A percentile compares a stretch with the other conserved stretches of the same genome.
phyloP scores from a whole-genome alignment of 2,797 vertebrate species.

The Sciaenops ocellatus region DNA sequence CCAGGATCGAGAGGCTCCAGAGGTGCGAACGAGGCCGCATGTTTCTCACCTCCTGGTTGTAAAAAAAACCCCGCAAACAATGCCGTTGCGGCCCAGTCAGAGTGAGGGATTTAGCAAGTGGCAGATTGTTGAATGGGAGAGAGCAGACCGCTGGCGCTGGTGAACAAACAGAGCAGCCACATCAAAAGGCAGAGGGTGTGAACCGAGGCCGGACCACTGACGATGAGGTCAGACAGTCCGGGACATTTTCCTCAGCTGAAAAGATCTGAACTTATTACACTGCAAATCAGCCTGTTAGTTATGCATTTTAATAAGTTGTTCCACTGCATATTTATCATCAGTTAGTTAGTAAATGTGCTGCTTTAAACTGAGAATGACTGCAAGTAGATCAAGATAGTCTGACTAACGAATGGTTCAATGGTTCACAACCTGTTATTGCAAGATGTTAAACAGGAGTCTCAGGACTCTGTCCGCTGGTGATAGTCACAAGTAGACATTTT shows the following conservation, averaged over 20 bases:
- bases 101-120: conserved; percentile 83
- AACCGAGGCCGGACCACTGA: conserved; percentile 65
- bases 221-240: conserved; percentile 66
- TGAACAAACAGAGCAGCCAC: conserved; percentile 91
- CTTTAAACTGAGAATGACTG: conserved; percentile 18
- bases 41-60: conserved; percentile 73
- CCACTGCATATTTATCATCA: neutral
- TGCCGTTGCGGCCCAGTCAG: conserved; percentile 49
- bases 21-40: conserved; percentile 56
- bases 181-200: conserved; percentile 88
- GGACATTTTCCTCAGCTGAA: conserved; percentile 48
- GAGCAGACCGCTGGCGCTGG: conserved; percentile 89
- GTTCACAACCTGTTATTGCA: neutral
- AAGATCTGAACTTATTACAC: conserved; percentile 16
- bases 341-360: neutral
- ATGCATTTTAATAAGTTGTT: neutral
- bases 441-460: neutral
- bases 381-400: neutral
- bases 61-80: conserved; percentile 68
- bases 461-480: neutral
- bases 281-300: neutral
- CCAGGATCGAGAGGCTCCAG: neutral
- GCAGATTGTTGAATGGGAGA: conserved; percentile 81
- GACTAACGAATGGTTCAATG: neutral
- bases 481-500: neutral